Evolutionary conservation across 2,888 invertebrate genomes (phyloP).

Genomic region (Acleris literana): DNA sequence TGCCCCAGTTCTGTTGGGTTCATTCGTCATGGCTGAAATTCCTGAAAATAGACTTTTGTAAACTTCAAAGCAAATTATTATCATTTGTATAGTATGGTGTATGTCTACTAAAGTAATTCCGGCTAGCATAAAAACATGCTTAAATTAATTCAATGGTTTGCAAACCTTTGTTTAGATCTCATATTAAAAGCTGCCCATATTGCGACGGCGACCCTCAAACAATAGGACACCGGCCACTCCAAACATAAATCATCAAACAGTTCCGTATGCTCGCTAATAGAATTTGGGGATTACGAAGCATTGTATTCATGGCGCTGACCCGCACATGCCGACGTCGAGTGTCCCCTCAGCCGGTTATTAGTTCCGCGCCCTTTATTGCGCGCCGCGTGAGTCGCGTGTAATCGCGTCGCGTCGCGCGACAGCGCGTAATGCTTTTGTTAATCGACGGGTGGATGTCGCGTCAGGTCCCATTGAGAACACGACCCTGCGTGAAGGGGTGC

Average conservation of each 20-base stretch:
- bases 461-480: background rate
- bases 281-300: conserved; percentile 32
- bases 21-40: no score
- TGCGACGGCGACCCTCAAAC: conserved; percentile 5
- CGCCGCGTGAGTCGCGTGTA: conserved; percentile 1
- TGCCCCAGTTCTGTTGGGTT: no score
- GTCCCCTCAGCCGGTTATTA: conserved; percentile 1
- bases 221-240: background rate
- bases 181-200: background rate
- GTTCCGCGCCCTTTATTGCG: background rate
- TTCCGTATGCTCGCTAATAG: conserved; percentile 26
- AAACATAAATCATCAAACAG: conserved; percentile 29
- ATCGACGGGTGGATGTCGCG: conserved; percentile 2
- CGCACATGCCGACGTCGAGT: background rate
- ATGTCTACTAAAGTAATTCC: no score
- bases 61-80: no score
- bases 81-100: no score
- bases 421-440: conserved; percentile 11
- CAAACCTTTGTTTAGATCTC: background rate
- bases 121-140: no score
- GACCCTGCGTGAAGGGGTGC: background rate
- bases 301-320: conserved; percentile 28
- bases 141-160: no score
- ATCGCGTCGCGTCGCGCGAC: background rate
- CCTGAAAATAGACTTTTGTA: no score